These are phyloP conservation scores for Halictus quadricinctus DNA, from an alignment of 2,888 invertebrate genomes.

Conservation along the genomic window DNA sequence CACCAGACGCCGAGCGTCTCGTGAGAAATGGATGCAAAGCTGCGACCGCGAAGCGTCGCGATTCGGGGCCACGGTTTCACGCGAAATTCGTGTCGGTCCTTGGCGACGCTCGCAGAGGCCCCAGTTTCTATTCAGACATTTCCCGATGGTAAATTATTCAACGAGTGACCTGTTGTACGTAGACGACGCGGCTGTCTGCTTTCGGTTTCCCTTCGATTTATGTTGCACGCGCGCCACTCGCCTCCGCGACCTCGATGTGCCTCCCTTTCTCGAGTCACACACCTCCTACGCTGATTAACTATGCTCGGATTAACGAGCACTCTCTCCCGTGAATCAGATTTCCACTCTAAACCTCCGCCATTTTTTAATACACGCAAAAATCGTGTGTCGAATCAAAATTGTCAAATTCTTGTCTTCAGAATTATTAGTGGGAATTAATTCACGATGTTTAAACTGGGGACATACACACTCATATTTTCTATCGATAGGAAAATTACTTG, in stretches of 20 bases:
- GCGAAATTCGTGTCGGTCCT: constrained; percentile 44
- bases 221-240: constrained; percentile 12
- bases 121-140: constrained; percentile 31
- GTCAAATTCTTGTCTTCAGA: neutral
- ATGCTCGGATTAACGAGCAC: constrained; percentile 2
- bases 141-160: constrained; percentile 54
- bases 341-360: neutral
- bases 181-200: constrained; percentile 35
- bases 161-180: constrained; percentile 49
- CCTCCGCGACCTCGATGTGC: constrained; percentile 13
- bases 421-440: neutral
- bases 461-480: neutral
- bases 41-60: constrained; percentile 11
- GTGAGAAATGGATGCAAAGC: constrained; percentile 7
- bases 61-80: constrained; percentile 17
- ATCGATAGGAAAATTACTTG: neutral
- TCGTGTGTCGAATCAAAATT: neutral
- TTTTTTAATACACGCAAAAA: neutral
- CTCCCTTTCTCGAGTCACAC: neutral
- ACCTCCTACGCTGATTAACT: constrained; percentile 11
- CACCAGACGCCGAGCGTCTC: constrained; percentile 8
- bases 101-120: constrained; percentile 38
- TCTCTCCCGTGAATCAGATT: neutral
- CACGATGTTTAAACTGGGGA: too few relatives aligned
- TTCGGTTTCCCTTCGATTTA: constrained; percentile 31